A percentile compares a stretch with the other conserved stretches of the same genome.
phyloP scores from a whole-genome alignment of 1,140 invertebrate species.

The Hypsibius dujardini region DNA sequence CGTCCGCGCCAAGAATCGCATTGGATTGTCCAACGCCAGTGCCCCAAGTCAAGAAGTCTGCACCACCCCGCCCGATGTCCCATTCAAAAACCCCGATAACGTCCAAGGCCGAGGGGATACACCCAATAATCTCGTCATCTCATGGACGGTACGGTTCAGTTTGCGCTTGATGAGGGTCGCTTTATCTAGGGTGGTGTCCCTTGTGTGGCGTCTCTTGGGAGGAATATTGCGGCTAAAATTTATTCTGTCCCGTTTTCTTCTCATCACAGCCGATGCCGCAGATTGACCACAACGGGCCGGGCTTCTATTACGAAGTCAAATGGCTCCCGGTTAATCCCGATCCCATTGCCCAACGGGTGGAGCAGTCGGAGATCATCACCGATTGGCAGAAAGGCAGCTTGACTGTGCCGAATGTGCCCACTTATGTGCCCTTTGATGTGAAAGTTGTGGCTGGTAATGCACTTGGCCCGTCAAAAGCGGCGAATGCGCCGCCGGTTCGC shows the following conservation, averaged over 20 bases:
- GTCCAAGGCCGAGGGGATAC: constrained; percentile 70
- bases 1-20: no score
- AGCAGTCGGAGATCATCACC: constrained; percentile 50
- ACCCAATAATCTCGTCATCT: constrained; percentile 75
- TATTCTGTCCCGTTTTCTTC: constrained; percentile 18
- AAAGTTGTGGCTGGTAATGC: constrained; percentile 81
- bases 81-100: constrained; percentile 82
- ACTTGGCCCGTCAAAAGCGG: constrained; percentile 63
- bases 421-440: constrained; percentile 72
- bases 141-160: constrained; percentile 58
- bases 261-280: constrained; percentile 62
- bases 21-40: constrained; percentile 43
- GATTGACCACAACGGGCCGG: constrained; percentile 84
- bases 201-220: no score
- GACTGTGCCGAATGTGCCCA: constrained; percentile 61
- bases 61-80: constrained; percentile 66
- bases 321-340: constrained; percentile 56
- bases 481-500: constrained; percentile 51
- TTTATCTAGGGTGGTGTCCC: no score
- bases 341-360: constrained; percentile 42
- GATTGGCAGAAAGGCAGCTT: constrained; percentile 53
- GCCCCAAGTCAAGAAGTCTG: constrained; percentile 53
- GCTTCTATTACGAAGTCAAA: constrained; percentile 73
- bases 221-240: constrained; percentile 10
- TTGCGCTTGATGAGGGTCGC: neutral